phyloP scores from a whole-genome alignment of 2,797 vertebrate species.

The Propithecus deckenii region DNA sequence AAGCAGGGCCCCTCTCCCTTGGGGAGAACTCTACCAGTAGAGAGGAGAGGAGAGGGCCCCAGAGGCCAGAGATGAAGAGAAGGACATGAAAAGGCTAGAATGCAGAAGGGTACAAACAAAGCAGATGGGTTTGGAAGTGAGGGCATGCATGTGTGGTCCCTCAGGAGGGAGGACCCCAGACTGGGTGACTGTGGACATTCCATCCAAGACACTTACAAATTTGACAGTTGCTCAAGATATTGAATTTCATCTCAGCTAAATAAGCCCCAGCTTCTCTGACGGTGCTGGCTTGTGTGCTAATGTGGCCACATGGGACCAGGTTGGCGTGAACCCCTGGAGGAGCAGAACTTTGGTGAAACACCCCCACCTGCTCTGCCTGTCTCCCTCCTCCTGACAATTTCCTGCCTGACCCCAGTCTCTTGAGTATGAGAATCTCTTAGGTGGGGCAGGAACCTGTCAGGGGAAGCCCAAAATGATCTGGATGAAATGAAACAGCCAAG shows the following conservation, averaged over 20 bases:
- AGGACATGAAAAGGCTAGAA: background rate
- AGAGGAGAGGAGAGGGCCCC: background rate
- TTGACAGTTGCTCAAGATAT: conserved; percentile 74
- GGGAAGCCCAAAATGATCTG: background rate
- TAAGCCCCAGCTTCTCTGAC: conserved; percentile 69
- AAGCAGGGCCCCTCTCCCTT: background rate
- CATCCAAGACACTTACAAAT: conserved; percentile 79
- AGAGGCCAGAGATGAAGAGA: background rate
- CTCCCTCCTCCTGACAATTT: conserved; percentile 24
- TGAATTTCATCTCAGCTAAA: conserved; percentile 80
- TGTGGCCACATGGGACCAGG: conserved; percentile 34
- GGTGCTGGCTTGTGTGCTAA: conserved; percentile 62
- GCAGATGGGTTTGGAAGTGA: background rate
- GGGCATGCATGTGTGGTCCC: conserved; percentile 26
- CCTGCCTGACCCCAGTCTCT: conserved; percentile 29
- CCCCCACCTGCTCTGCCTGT: conserved; percentile 54
- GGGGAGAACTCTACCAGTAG: background rate
- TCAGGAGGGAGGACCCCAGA: background rate
- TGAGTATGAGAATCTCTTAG: conserved; percentile 24
- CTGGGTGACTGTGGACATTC: conserved; percentile 71
- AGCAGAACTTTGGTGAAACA: conserved; percentile 50
- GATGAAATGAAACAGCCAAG: conserved; percentile 45
- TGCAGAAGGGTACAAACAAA: background rate
- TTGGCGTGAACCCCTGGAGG: background rate
- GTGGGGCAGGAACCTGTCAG: conserved; percentile 7